Base-by-base conservation (phyloP, 1,140 invertebrate species). In the Drosophila paulistorum region DNA sequence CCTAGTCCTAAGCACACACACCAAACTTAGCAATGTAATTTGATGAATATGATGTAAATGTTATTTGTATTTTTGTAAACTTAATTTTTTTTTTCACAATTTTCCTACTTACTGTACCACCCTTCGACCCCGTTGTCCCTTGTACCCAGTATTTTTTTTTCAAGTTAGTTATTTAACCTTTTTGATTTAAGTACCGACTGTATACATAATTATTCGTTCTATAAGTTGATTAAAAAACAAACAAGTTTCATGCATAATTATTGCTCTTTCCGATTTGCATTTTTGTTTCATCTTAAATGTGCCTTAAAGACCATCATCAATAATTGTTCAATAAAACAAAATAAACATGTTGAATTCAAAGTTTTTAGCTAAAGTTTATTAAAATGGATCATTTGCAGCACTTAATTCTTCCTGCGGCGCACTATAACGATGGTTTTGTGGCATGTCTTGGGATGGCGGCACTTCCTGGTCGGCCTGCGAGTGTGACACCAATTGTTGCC, bases 221-320 rank as follows among this genome's bases (percentile, higher is more conserved):
- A 67, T 76, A 79, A 79, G 77, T 73, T 79, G 14, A 74, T 74
- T 79, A 68, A 79, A 30, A 80, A 14, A 59, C 41, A 26, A 79
- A 55, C 26, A 26, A 30, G 14, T 45, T 60, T 58, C 45, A 48
- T 17, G 11, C 20, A 39, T 63, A 0, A 30, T 30, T 9, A 13
- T 9, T 10, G 41, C 7, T 35, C 14, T 39, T 39, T 39, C 11
- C 14, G 11, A 59, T 20, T 57, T 30, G 23, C 26, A 39, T 59
- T 59, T 59, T 39, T 59, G 26, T 33, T 58, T 59, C 17, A 13
- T 37, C 35, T 37, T 35, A 7, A 39, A 59, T 59, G 57, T 59
- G 57, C 57, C 57, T 59, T 59, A 59, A 35, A 37, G 33, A 59
- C 54, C n/a, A 30, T 48, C 45, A 48, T 13, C 11, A 57, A 57